Evolutionary conservation across 2,797 vertebrate species (phyloP), one percentile per base, ranked within the genome.

Genomic region (Cetoscarus ocellatus): DNA sequence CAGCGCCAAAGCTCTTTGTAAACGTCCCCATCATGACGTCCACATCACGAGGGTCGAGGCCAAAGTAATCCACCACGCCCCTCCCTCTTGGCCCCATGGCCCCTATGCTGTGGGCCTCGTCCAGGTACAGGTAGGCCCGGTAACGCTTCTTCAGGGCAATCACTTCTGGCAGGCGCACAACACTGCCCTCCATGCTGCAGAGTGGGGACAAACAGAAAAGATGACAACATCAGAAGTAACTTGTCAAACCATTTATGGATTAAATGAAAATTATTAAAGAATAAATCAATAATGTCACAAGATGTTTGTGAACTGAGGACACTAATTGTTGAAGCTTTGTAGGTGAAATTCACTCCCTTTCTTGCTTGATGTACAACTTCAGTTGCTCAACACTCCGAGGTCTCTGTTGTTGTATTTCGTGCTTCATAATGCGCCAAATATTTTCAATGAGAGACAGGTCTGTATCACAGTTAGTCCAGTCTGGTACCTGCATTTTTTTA

Each of bases 21-120:
- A 99, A 98, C 0, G 97, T 99, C 67, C 98, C 98, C 98, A 99
- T 98, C 85, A 96, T 61, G 4, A 99, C 91, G 0, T 99, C 98
- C 12, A 99, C 83, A 11, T 99, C 96, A 0, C 77, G 56, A 27
- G 97, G 95, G 67, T 95, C 94, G 43, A 98, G 90, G 51, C 89
- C 89, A 0, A 91, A 90, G 65, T 97, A 95, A 50, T 95, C 95
- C 51, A 98, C 92, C 75, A 98, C 95, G 2, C 97, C 97, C 42
- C 95, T 90, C n/a, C 97, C 97, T 0, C 91, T 93, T 0, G 93
- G 73, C 4, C 97, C 97, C 73, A 98, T 82, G 0, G 96, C 95
- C 0, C 97, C 97, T 0, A 98, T 96, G 87, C 97, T 98, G 92
- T 99, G 97, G 44, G 97, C 97, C 91, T 99, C 97, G 0, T 99